phyloP scores from a whole-genome alignment of 2,888 invertebrate genomes.

The Drepana falcataria region DNA sequence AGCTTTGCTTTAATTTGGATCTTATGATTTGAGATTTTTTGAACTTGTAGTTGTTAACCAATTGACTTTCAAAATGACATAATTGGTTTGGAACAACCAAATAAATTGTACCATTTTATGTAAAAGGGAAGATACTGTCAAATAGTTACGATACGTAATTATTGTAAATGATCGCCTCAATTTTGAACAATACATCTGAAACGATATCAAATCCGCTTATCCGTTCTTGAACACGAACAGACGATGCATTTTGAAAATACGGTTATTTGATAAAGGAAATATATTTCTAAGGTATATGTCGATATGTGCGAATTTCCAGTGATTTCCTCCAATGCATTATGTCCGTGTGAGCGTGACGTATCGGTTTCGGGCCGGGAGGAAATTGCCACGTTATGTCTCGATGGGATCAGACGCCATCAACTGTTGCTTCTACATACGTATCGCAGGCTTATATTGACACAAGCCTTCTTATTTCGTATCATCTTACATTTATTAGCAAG shows the following conservation, averaged over 20 bases:
- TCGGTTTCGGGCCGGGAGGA: slow-evolving; percentile 34
- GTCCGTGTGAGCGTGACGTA: slow-evolving; percentile 27
- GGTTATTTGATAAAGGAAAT: slow-evolving; percentile 2
- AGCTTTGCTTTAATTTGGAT: too few relatives aligned
- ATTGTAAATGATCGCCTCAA: too few relatives aligned
- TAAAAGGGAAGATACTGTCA: too few relatives aligned
- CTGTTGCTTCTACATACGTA: slow-evolving; percentile 43
- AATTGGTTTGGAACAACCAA: too few relatives aligned
- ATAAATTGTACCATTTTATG: too few relatives aligned
- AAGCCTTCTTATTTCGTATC: slow-evolving; percentile 1
- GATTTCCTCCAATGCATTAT: slow-evolving; percentile 23
- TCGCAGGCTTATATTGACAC: slow-evolving; percentile 3
- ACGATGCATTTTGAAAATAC: not conserved
- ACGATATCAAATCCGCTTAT: not conserved
- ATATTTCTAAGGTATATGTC: slow-evolving; percentile 2
- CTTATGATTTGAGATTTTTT: too few relatives aligned
- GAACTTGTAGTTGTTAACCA: too few relatives aligned
- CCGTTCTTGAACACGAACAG: not conserved
- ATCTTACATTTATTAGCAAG: not conserved
- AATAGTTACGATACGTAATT: too few relatives aligned
- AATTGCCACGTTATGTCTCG: slow-evolving; percentile 51
- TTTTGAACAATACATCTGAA: too few relatives aligned
- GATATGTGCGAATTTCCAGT: slow-evolving; percentile 16
- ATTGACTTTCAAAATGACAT: too few relatives aligned
- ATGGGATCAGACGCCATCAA: slow-evolving; percentile 46